Evolutionary conservation across 2,888 invertebrate species (phyloP), one percentile per base, ranked within the genome.

Genomic region (Argyresthia albistria): DNA sequence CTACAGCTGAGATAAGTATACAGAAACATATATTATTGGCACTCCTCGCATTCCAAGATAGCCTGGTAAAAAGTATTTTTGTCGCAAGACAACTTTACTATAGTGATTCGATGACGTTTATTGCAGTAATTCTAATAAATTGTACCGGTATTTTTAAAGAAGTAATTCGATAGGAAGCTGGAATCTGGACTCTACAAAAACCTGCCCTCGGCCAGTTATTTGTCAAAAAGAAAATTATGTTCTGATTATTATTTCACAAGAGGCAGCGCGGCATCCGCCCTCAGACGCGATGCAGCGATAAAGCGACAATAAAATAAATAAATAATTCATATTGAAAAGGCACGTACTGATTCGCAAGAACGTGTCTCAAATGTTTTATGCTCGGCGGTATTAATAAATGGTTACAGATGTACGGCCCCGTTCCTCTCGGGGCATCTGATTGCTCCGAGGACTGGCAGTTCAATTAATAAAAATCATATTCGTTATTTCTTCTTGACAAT

Each of bases 301-400:
- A 83, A 73, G 70, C 76, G 72, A 83, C 86, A 86, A 84, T 86
- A 84, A 82, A 83, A 81, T 73, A 77, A 69, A 87, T 87, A 73
- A 82, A 87, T 87, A 80, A 86, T 87, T 86, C 82, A 87, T 83
- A 73, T 63, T 57, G 64, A 59, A 65, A 68, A 71, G 69, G 66
- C 67, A 67, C 70, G 79, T 80, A 82, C 80, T 81, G 84, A 84
- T 86, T 81, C 82, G 69, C 78, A 83, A 83, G 81, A 83, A 86
- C 86, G 86, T 83, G 86, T 84, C 77, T 80, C 75, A 81, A 80
- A 84, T 82, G 81, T 82, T 84, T 83, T 86, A 83, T 81, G 77
- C 73, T 64, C 62, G 64, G 62, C 59, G 67, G 69, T 77, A 79
- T 81, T 82, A 83, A 82, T 84, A 83, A 81, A 82, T 80, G 80